Conservation (phyloP, 1,140 invertebrate genomes). For the Danaus melanippus region DNA sequence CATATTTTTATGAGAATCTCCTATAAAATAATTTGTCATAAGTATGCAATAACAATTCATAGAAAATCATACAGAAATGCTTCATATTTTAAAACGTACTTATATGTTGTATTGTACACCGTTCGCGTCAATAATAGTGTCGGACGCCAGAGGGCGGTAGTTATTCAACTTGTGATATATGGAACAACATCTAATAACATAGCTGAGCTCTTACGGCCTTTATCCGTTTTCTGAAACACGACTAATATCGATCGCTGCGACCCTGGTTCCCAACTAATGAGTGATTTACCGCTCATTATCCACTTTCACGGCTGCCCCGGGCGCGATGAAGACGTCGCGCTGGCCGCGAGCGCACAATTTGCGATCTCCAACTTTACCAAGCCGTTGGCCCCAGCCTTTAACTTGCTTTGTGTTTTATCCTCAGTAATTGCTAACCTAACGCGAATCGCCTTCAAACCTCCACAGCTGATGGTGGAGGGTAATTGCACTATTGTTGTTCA, state of each 20-base stretch:
- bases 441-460: constrained; percentile 28
- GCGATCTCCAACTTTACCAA: constrained; percentile 35
- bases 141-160: constrained; percentile 50
- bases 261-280: constrained; percentile 62
- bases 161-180: constrained; percentile 66
- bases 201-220: constrained; percentile 46
- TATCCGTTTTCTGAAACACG: constrained; percentile 62
- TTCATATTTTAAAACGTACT: too few species aligned
- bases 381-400: constrained; percentile 34
- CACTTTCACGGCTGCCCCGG: constrained; percentile 54
- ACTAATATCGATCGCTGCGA: constrained; percentile 61
- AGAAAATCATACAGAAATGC: too few species aligned
- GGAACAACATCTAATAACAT: constrained; percentile 66
- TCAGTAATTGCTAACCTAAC: constrained; percentile 51
- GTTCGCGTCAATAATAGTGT: constrained; percentile 51
- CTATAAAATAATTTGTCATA: too few species aligned
- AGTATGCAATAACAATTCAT: too few species aligned
- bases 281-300: constrained; percentile 66
- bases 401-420: constrained; percentile 59
- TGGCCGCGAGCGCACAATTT: constrained; percentile 56
- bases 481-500: constrained; percentile 59
- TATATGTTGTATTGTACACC: constrained; percentile 11
- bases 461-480: constrained; percentile 45
- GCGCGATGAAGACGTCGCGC: constrained; percentile 59
- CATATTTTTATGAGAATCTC: too few species aligned